Conservation (phyloP, 2,888 invertebrate species). For the Polietes domitor region DNA sequence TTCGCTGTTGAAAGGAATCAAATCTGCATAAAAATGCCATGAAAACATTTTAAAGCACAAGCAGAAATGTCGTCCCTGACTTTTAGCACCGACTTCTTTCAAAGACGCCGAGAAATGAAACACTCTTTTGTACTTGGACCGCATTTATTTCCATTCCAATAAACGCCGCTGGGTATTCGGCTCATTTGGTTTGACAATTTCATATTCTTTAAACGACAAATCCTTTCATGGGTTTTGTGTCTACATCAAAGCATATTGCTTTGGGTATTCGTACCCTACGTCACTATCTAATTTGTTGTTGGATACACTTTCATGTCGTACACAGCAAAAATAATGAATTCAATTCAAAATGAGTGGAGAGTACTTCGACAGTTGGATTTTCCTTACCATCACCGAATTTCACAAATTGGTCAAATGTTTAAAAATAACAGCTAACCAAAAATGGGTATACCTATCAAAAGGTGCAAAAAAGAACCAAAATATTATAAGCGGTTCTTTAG, state of each 20-base stretch:
- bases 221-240: conserved; percentile 16
- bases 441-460: too few relatives aligned
- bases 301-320: too few relatives aligned
- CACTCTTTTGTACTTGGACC: background rate
- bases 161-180: conserved; percentile 39
- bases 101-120: background rate
- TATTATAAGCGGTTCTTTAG: too few relatives aligned
- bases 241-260: background rate
- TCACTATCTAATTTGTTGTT: too few relatives aligned
- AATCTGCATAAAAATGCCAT: conserved; percentile 58
- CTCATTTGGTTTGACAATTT: conserved; percentile 12
- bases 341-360: too few relatives aligned
- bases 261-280: conserved; percentile 14
- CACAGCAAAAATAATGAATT: too few relatives aligned
- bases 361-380: too few relatives aligned
- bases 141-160: conserved; percentile 18
- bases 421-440: too few relatives aligned
- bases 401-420: too few relatives aligned
- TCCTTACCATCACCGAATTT: too few relatives aligned
- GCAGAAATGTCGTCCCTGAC: background rate
- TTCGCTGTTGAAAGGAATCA: conserved; percentile 38
- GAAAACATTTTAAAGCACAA: conserved; percentile 41
- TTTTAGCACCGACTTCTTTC: background rate
- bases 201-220: background rate
- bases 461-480: too few relatives aligned